These are phyloP conservation scores for Esox masquinongy DNA, from an alignment of 2,797 vertebrate species.

Conservation along the genomic window DNA sequence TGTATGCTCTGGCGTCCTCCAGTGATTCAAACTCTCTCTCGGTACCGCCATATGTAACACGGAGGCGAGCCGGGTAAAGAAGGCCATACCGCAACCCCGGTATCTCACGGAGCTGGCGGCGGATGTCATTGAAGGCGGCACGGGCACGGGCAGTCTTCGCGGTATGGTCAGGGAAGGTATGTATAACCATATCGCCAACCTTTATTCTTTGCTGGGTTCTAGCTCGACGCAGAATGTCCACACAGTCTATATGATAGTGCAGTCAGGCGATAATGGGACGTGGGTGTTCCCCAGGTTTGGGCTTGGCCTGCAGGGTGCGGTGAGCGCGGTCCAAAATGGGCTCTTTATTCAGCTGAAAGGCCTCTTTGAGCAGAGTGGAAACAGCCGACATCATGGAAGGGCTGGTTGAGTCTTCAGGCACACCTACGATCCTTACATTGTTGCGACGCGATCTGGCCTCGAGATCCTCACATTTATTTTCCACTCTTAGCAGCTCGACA, in stretches of 20 bases:
- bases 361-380: constrained; percentile 31
- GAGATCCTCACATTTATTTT: constrained; percentile 45
- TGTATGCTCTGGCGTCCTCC: no score
- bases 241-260: constrained; percentile 32
- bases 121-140: constrained; percentile 26
- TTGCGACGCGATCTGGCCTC: constrained; percentile 34
- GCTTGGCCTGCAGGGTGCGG: constrained; percentile 33
- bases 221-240: constrained; percentile 16
- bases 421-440: constrained; percentile 44
- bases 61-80: constrained; percentile 20
- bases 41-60: no score
- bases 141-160: constrained; percentile 25
- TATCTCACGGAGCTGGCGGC: constrained; percentile 4
- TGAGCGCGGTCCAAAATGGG: constrained; percentile 32
- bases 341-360: constrained; percentile 27
- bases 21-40: constrained; percentile 15
- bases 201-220: constrained; percentile 23
- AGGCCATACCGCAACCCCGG: constrained; percentile 1
- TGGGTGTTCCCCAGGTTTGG: constrained; percentile 26
- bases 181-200: constrained; percentile 9
- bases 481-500: constrained; percentile 17
- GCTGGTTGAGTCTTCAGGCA: constrained; percentile 24
- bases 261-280: constrained; percentile 30
- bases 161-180: constrained; percentile 28
- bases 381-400: no score